Conservation (phyloP, 2,888 invertebrate species). For the Magallana nippona region DNA sequence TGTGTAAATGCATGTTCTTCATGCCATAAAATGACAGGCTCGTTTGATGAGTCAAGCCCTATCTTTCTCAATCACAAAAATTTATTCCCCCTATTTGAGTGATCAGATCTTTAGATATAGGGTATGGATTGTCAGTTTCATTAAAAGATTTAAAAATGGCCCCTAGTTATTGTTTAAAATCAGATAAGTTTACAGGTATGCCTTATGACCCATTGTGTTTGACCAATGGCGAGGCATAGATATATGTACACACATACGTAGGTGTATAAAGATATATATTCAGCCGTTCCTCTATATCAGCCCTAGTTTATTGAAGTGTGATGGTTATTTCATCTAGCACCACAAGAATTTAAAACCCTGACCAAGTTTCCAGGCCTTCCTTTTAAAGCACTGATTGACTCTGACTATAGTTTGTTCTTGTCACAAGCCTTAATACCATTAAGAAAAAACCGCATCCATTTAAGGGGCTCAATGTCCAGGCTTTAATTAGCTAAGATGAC, state of each 20-base stretch:
- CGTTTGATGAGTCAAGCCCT: conserved; percentile 20
- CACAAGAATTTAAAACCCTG: conserved; percentile 23
- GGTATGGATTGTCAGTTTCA: conserved; percentile 32
- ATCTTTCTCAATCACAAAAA: not conserved
- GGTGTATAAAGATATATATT: not conserved
- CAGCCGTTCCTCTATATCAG: not conserved
- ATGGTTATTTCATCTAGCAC: conserved; percentile 3
- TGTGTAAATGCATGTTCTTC: conserved; percentile 23
- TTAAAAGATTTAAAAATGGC: conserved; percentile 27
- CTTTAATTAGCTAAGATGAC: conserved; percentile 20
- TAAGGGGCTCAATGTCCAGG: conserved; percentile 5
- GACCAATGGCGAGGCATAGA: not conserved
- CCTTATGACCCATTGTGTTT: not conserved
- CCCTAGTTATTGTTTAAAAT: conserved; percentile 23
- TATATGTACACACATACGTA: conserved; percentile 24
- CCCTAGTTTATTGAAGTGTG: not conserved
- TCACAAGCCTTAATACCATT: not conserved
- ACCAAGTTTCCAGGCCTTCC: conserved; percentile 21
- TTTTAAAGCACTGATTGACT: not conserved
- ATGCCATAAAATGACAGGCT: conserved; percentile 24
- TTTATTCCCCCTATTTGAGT: not conserved
- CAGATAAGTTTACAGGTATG: conserved; percentile 17
- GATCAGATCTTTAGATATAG: not conserved
- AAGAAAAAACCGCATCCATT: conserved; percentile 25
- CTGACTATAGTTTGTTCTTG: not conserved